These are phyloP conservation scores for Oncorhynchus nerka DNA, from an alignment of 2,113 vertebrate species.

Conservation along the genomic window DNA sequence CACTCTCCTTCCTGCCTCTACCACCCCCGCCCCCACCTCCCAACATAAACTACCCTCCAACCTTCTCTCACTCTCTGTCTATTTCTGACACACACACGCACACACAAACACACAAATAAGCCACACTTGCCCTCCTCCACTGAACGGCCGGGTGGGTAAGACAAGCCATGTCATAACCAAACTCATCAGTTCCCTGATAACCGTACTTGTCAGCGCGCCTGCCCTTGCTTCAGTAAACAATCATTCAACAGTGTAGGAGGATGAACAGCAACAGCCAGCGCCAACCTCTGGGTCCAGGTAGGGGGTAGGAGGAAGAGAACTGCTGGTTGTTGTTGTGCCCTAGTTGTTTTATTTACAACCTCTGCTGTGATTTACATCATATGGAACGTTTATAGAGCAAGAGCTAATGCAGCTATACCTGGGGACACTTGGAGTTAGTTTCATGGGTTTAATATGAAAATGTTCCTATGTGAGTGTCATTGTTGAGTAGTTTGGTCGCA, in stretches of 20 bases:
- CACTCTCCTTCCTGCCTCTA: not conserved
- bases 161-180: conserved; percentile 49
- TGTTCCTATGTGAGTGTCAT: no score
- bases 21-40: no score
- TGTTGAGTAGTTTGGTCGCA: no score
- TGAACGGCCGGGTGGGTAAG: conserved; percentile 16
- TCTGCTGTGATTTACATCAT: not conserved
- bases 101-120: not conserved
- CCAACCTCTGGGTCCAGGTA: conserved; percentile 4
- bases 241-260: conserved; percentile 28
- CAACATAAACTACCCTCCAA: not conserved
- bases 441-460: not conserved
- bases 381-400: not conserved
- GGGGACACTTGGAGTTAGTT: not conserved
- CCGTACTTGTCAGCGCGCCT: conserved; percentile 43
- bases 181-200: conserved; percentile 38
- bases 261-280: conserved; percentile 23
- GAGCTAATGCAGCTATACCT: not conserved
- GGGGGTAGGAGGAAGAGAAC: conserved; percentile 16
- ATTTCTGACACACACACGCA: not conserved
- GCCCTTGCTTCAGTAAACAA: conserved; percentile 57
- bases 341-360: not conserved
- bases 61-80: not conserved
- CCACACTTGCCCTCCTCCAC: conserved; percentile 17
- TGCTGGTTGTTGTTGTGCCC: conserved; percentile 1